Conservation (phyloP, 2,888 invertebrate genomes). For the Cabera pusaria region DNA sequence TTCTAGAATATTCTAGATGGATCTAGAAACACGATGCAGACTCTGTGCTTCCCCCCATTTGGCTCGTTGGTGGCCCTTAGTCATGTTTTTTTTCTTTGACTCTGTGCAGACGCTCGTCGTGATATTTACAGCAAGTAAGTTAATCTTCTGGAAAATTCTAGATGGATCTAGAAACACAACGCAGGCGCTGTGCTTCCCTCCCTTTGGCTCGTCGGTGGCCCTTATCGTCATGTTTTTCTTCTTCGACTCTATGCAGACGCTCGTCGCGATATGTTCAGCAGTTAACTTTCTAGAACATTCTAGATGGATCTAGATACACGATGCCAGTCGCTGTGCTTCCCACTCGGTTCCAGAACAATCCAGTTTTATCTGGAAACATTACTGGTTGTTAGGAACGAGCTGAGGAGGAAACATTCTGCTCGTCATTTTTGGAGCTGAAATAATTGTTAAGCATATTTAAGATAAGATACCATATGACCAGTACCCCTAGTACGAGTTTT, state of each 20-base stretch:
- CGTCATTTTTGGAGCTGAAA: no score
- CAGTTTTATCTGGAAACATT: no score
- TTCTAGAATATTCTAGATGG: slow-evolving; percentile 7
- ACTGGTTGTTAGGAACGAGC: no score
- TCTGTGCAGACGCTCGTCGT: slow-evolving; percentile 98
- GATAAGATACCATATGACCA: no score
- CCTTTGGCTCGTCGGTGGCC: slow-evolving; percentile 97
- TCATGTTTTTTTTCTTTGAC: slow-evolving; percentile 99
- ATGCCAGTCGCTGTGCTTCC: slow-evolving; percentile 98
- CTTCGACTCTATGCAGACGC: slow-evolving; percentile 99
- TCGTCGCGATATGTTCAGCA: slow-evolving; percentile 97
- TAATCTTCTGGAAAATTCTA: slow-evolving; percentile 5
- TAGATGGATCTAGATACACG: slow-evolving; percentile 89
- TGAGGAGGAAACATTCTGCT: no score
- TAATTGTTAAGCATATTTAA: no score
- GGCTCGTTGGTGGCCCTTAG: slow-evolving; percentile 96
- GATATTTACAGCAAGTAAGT: slow-evolving; percentile 98
- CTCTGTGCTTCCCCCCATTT: slow-evolving; percentile 96
- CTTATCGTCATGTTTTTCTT: slow-evolving; percentile 99
- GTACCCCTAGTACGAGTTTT: no score
- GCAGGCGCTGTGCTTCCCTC: slow-evolving; percentile 97
- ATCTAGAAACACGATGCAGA: slow-evolving; percentile 98
- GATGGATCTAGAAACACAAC: slow-evolving; percentile 94
- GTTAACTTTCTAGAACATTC: slow-evolving; percentile 49
- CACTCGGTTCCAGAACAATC: no score